A percentile compares a stretch with the other conserved stretches of the same genome.
Conservation (phyloP, 1,140 invertebrate species). For the Calephelis nemesis region DNA sequence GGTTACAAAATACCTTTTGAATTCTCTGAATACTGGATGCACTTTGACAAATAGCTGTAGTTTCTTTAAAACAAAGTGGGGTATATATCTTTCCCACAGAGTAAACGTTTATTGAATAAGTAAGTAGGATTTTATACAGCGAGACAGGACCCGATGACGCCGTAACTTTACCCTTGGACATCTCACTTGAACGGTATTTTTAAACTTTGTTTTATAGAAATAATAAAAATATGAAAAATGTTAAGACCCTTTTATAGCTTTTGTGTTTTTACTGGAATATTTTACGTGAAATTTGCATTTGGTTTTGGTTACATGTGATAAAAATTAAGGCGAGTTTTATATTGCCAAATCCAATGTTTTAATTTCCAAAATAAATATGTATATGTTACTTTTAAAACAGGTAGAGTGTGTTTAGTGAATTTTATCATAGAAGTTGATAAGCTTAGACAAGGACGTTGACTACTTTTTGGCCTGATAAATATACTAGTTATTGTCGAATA, state of each 20-base stretch:
- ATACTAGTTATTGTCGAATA: no score
- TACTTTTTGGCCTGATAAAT: no score
- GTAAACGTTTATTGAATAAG: conserved; percentile 66
- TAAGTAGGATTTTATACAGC: conserved; percentile 58
- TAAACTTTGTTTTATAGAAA: conserved; percentile 9
- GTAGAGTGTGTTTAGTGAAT: no score
- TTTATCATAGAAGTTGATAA: no score
- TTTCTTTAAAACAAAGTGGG: conserved; percentile 62
- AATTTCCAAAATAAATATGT: no score
- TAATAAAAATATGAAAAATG: neutral
- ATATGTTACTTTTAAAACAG: no score
- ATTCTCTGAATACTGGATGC: conserved; percentile 53
- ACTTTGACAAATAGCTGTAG: conserved; percentile 61
- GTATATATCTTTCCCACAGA: conserved; percentile 64
- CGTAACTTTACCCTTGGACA: conserved; percentile 25
- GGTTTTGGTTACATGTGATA: no score
- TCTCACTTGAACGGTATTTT: conserved; percentile 10
- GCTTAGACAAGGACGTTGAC: no score
- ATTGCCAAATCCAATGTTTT: no score
- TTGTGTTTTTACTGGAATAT: no score
- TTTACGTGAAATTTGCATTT: neutral
- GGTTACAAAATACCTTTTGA: conserved; percentile 36
- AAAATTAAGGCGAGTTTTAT: no score
- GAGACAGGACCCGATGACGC: conserved; percentile 27
- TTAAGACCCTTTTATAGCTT: neutral